Base-by-base conservation (phyloP, 2,888 invertebrate species). In the Vannuccia rotundouncinata region DNA sequence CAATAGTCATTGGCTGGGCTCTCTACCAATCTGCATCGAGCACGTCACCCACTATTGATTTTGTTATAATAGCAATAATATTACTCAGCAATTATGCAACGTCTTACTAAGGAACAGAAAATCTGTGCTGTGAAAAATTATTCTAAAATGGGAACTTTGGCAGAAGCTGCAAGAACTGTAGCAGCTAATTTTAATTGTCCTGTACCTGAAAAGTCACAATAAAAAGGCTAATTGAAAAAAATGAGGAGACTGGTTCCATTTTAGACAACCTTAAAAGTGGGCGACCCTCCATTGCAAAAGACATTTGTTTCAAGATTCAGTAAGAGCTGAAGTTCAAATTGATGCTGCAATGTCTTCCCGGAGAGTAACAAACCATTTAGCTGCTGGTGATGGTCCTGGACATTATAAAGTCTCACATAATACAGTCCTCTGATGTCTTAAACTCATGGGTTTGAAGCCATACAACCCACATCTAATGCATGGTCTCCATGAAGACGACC, bases 401-500 rank as follows among this genome's bases (percentile, higher is more conserved):
- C 45, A 45, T 45, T 45, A 45, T 45, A 17, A 45, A 45, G 45
- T 45, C 45, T 45, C n/a, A n/a, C 45, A 45, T 45, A 45, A 45
- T 45, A 45, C 45, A 45, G 45, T 45, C 45, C 45, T 45, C 45
- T 17, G 45, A 45, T 45, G 45, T 45, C 45, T 45, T 45, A 73
- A 22, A 73, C 5, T 5, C 73, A 73, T 28, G 73, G 73, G 73
- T 28, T 73, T 73, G 27, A 73, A 73, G 29, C 73, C 73, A 73
- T 73, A 73, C 73, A 73, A 10, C 73, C 25, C 73, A 73, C 22
- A 22, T 27, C 29, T 73, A 73, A 27, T 73, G 22, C 73, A 28
- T 73, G 73, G 27, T 27, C 73, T 73, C 73, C 73, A 73, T 73
- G 73, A 73, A 73, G 73, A 73, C 25, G 73, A 73, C 29, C 29